Evolutionary conservation across 2,797 vertebrate genomes (phyloP), one percentile per base, ranked within the genome.

Genomic region (Leptodactylus fallax): DNA sequence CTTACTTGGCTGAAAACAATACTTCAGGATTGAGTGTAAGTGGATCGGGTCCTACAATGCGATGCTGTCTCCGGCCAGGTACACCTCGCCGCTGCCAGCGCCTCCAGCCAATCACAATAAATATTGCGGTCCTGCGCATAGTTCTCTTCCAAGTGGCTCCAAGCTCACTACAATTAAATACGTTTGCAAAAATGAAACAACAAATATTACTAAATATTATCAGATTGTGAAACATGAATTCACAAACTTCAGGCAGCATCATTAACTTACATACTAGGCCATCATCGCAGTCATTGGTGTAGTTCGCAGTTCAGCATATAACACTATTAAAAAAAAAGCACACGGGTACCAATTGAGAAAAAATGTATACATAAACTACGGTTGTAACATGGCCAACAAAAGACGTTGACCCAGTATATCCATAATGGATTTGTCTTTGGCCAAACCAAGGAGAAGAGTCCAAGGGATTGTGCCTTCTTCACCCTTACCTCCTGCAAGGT

Each of bases 11-110:
- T 71, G 27, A 17, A 71, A 16, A 71, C 27, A 71, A 36, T 16
- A 9, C 67, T 45, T 16, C 14, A 71, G 67, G 67, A 71, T 71
- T 71, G 67, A 71, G 67, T 71, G 27, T 71, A 71, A 71, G 67
- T 71, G 67, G 67, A 71, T 71, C 67, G 13, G 67, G 67, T 71
- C 67, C 67, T 71, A 71, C 67, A 36, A n/a, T 74, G 71, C 4
- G 21, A 49, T 74, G 45, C 45, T n/a, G 71, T 51, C 71, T 74
- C 71, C 9, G 45, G 71, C 71, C 71, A 74, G 71, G 71, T 74
- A 49, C 71, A 49, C 71, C 67, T 71, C 27, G 6, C 67, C 6
- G 27, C 67, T 71, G 67, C 67, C 67, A 71, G 27, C 67, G 25
- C 67, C 67, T 17, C 27, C 1, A 5, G 71, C 71, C 71, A 74